Conservation (phyloP, 1,140 invertebrate genomes). For the Atopsyche davidsoni region DNA sequence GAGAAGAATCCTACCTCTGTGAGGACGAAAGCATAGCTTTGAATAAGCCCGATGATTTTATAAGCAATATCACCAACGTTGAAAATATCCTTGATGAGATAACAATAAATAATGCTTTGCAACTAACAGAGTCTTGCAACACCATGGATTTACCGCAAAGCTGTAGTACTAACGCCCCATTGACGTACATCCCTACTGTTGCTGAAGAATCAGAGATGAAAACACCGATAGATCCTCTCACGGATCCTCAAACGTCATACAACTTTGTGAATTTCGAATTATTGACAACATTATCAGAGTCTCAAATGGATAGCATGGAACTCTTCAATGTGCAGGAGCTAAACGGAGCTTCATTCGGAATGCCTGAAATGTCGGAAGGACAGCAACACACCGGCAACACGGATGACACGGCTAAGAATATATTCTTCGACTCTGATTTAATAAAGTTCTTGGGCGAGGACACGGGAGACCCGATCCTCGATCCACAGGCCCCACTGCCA, state of each 20-base stretch:
- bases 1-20: too few species aligned
- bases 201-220: too few species aligned
- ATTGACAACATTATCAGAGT: constrained; percentile 9
- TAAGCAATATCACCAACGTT: too few species aligned
- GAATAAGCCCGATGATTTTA: too few species aligned
- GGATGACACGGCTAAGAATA: background rate
- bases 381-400: background rate
- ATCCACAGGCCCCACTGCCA: background rate
- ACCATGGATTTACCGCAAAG: too few species aligned
- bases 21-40: too few species aligned
- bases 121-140: too few species aligned
- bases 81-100: too few species aligned
- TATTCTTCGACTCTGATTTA: background rate
- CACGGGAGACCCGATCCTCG: background rate
- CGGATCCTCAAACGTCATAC: constrained; percentile 2
- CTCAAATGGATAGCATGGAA: constrained; percentile 9
- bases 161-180: too few species aligned
- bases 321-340: constrained; percentile 9
- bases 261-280: constrained; percentile 10
- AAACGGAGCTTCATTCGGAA: background rate
- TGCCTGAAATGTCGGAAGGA: background rate
- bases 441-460: background rate
- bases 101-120: too few species aligned
- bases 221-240: too few species aligned
- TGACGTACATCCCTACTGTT: too few species aligned